Evolutionary conservation across 2,797 vertebrate genomes (phyloP).

Genomic region (Cossypha dichroa): DNA sequence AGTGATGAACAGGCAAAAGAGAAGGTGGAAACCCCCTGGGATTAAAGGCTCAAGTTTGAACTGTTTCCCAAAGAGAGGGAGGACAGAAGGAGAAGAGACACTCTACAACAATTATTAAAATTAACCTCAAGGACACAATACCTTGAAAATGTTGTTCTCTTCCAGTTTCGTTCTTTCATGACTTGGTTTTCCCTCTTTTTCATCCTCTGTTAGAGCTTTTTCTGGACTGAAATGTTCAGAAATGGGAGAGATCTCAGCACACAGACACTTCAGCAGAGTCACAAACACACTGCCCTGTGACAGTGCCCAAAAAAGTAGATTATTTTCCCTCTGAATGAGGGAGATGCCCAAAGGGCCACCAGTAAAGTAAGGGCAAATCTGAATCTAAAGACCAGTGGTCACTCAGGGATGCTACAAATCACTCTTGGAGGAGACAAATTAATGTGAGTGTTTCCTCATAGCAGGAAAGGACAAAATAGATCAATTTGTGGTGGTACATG

Average conservation of each 20-base stretch:
- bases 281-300: not conserved
- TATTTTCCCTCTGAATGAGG: not conserved
- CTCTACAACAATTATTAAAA: not conserved
- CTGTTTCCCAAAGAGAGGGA: not conserved
- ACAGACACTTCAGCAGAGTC: not conserved
- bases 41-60: not conserved
- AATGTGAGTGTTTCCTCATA: not conserved
- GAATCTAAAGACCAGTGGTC: not conserved
- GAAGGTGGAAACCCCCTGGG: not conserved
- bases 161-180: conserved; percentile 25
- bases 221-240: conserved; percentile 42
- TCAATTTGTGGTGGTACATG: not conserved
- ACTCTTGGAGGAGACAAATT: not conserved
- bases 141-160: conserved; percentile 70
- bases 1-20: not conserved
- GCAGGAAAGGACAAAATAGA: not conserved
- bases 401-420: not conserved
- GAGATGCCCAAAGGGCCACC: not conserved
- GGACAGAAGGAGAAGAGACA: not conserved
- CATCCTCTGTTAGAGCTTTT: not conserved
- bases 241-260: not conserved
- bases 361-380: not conserved
- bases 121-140: not conserved
- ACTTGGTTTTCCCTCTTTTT: not conserved
- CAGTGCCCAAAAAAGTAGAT: not conserved